phyloP scores from a whole-genome alignment of 2,797 vertebrate genomes.

The Pangasius macronema region DNA sequence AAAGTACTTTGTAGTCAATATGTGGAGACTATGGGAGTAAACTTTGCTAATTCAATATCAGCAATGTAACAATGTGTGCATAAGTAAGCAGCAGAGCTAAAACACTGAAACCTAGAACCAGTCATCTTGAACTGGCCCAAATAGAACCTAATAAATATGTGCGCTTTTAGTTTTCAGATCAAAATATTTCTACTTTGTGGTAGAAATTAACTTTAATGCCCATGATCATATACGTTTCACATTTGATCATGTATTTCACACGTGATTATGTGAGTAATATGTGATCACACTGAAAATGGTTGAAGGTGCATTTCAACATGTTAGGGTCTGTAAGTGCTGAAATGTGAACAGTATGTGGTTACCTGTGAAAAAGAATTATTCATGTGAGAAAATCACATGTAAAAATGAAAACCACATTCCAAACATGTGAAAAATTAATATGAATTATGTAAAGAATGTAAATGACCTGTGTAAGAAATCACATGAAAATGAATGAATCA shows the following conservation, averaged over 20 bases:
- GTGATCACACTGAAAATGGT: background rate
- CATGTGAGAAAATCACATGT: background rate
- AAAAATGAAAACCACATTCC: background rate
- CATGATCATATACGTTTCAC: background rate
- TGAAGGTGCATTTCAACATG: background rate
- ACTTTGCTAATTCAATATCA: background rate
- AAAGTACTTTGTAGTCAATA: conserved; percentile 2
- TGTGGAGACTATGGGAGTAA: background rate
- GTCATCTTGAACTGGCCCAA: background rate
- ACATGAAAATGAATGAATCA: too few species aligned
- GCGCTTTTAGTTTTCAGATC: background rate
- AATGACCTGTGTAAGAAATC: background rate
- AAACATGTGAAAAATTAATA: background rate
- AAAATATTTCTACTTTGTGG: background rate
- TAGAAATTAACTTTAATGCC: background rate
- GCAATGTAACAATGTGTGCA: background rate
- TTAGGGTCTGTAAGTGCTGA: background rate
- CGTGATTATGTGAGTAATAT: background rate
- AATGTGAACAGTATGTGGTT: background rate
- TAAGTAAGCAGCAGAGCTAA: background rate
- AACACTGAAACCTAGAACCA: background rate
- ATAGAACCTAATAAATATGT: background rate
- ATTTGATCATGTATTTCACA: background rate
- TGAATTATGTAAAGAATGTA: background rate
- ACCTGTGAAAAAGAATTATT: background rate